phyloP scores from a whole-genome alignment of 2,888 invertebrate genomes.

The Kryphioiulus occultus region DNA sequence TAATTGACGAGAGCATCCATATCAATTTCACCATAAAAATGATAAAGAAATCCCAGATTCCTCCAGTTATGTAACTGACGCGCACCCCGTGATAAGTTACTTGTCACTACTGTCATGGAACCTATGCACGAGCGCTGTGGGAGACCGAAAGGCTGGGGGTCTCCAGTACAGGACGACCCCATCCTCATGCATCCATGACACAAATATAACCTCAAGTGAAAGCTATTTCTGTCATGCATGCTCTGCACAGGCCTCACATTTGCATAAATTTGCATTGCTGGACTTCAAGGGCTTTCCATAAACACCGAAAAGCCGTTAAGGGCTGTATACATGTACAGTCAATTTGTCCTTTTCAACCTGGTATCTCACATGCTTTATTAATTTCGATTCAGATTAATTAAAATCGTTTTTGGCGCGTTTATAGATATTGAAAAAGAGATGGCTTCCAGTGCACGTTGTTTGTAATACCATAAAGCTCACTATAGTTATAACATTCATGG shows the following conservation, averaged over 20 bases:
- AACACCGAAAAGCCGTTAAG: no score
- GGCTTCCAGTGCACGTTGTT: no score
- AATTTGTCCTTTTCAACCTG: no score
- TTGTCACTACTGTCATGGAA: neutral
- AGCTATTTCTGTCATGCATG: neutral
- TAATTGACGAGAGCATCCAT: neutral
- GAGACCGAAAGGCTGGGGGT: conserved; percentile 27
- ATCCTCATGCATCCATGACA: conserved; percentile 27
- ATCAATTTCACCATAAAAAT: neutral
- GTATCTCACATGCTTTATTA: no score
- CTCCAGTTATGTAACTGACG: neutral
- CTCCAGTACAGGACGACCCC: neutral
- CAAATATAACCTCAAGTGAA: neutral
- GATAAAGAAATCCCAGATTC: neutral
- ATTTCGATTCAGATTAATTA: no score
- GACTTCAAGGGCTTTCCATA: neutral
- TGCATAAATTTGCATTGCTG: neutral
- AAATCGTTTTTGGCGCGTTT: no score
- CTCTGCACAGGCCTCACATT: neutral
- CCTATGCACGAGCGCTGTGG: neutral
- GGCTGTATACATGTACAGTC: no score
- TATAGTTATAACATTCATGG: no score
- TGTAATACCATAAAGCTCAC: no score
- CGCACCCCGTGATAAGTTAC: neutral
- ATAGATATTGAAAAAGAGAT: no score